A percentile compares a stretch with the other conserved stretches of the same genome.
Conservation (phyloP, 35 echinoderm and acorn worm genomes). For the Anneissia japonica region DNA sequence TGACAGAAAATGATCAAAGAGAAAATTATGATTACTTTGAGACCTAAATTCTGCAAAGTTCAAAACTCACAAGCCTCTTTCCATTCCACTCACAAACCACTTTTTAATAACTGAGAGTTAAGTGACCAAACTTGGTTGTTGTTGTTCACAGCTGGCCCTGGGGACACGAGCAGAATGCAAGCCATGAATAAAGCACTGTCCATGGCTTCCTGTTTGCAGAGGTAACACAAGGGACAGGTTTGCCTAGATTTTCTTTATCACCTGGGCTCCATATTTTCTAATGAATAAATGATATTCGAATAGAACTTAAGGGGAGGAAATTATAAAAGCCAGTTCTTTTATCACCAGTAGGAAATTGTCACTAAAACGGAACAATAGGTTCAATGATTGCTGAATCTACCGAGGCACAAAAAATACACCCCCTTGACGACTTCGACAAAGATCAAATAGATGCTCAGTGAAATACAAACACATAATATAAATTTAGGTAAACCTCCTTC, state of each 20-base stretch:
- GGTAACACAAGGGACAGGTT: neutral
- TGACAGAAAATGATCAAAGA: too few species aligned
- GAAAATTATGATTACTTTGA: too few species aligned
- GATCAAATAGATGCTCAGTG: neutral
- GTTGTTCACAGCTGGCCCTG: neutral
- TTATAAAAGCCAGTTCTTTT: neutral
- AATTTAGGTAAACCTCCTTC: neutral
- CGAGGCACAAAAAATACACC: neutral
- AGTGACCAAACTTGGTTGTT: neutral
- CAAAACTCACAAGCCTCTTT: neutral
- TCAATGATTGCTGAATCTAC: neutral
- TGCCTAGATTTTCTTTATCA: neutral
- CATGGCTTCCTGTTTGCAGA: neutral
- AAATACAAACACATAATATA: neutral
- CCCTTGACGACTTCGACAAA: neutral
- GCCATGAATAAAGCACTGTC: neutral
- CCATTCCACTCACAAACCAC: neutral
- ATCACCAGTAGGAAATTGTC: neutral
- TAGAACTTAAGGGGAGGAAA: neutral
- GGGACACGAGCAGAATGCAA: neutral
- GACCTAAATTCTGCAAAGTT: neutral
- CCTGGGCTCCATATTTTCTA: neutral
- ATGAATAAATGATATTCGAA: neutral
- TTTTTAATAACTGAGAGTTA: neutral
- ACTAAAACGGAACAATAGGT: neutral